Percentiles rank a stretch among this genome's conserved stretches.
phyloP scores from a whole-genome alignment of 2,888 invertebrate species.

The Sinhomidia bicolor region DNA sequence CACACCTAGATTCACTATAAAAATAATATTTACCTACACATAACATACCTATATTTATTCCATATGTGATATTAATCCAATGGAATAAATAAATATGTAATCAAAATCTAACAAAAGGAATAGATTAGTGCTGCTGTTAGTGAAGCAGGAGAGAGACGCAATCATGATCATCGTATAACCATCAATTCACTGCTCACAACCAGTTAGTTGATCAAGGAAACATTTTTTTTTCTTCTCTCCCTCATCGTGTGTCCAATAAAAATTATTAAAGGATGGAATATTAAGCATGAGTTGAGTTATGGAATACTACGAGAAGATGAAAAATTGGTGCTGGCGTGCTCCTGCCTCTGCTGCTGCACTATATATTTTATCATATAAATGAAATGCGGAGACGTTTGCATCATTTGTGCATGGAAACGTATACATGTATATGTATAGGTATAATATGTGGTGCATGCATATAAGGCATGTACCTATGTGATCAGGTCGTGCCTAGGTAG shows the following conservation, averaged over 20 bases:
- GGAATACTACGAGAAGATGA: background rate
- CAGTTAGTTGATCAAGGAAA: slow-evolving; percentile 30
- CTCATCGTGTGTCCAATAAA: background rate
- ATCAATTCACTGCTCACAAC: slow-evolving; percentile 13
- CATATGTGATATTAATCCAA: background rate
- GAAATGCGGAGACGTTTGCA: background rate
- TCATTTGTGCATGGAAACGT: background rate
- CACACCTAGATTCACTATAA: too few species aligned
- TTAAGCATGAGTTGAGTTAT: background rate
- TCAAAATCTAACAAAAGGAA: too few species aligned
- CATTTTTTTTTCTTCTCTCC: background rate
- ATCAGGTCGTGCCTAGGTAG: background rate
- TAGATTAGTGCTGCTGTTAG: too few species aligned
- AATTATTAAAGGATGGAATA: background rate
- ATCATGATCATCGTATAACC: slow-evolving; percentile 14
- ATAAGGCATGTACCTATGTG: background rate
- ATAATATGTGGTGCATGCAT: background rate
- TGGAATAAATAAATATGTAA: slow-evolving; percentile 16
- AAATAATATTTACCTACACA: too few species aligned
- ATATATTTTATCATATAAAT: background rate
- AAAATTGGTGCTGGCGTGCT: background rate
- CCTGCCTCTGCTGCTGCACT: background rate
- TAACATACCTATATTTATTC: too few species aligned
- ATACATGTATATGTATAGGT: background rate
- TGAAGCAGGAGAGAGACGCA: background rate